Evolutionary conservation across 2,797 vertebrate genomes (phyloP).

Genomic region (Lagorchestes hirsutus): DNA sequence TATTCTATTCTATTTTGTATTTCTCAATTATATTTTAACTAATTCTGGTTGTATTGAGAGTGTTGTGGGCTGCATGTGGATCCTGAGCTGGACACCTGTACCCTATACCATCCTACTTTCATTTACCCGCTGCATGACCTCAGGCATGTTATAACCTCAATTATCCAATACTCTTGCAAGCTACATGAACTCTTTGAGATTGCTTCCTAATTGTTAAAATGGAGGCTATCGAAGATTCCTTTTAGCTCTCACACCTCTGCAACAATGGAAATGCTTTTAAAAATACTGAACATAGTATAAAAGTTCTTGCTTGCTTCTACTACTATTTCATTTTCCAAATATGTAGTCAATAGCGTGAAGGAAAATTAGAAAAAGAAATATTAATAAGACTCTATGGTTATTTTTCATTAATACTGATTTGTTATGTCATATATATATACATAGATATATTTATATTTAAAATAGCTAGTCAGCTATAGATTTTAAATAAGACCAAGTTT

Average conservation of each 20-base stretch:
- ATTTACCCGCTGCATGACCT: neutral
- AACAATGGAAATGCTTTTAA: neutral
- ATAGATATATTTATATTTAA: neutral
- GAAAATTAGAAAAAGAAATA: conserved; percentile 6
- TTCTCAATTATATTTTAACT: neutral
- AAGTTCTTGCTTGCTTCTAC: neutral
- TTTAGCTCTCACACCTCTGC: neutral
- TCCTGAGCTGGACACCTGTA: neutral
- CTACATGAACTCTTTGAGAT: neutral
- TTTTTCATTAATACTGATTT: neutral
- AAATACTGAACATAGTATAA: neutral
- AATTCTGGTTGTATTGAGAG: neutral
- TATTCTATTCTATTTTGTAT: neutral
- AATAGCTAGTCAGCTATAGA: neutral
- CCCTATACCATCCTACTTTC: neutral
- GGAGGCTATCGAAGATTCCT: neutral
- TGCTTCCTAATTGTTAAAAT: neutral
- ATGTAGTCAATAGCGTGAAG: neutral
- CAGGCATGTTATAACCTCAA: neutral
- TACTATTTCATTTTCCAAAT: conserved; percentile 31
- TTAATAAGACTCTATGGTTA: neutral
- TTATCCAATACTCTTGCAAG: neutral
- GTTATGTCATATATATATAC: neutral
- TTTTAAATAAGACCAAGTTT: neutral
- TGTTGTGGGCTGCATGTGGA: neutral